Percentiles rank a stretch among this genome's conserved stretches.
Conservation (phyloP, 2,113 vertebrate genomes). For the Microtus pennsylvanicus region DNA sequence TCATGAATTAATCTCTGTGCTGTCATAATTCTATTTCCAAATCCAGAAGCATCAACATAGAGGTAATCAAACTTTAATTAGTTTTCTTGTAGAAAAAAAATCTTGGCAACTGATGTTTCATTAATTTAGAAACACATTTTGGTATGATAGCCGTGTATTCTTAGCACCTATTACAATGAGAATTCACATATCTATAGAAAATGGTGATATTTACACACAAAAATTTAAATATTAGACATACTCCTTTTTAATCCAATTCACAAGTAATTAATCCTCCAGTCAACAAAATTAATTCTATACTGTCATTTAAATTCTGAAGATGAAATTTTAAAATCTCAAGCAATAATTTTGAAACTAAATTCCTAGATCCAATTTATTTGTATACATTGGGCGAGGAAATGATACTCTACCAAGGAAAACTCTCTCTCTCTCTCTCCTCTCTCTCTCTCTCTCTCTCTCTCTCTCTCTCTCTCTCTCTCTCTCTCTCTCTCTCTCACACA, state of each 20-base stretch:
- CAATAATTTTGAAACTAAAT: background rate
- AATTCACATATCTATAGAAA: background rate
- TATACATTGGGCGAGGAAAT: background rate
- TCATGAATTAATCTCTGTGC: background rate
- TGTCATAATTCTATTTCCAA: slow-evolving; percentile 50
- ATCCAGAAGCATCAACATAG: slow-evolving; percentile 1
- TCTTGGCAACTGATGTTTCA: slow-evolving; percentile 6
- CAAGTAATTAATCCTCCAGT: background rate
- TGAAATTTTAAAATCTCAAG: background rate
- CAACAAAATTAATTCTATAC: background rate
- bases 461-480: no score
- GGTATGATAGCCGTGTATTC: background rate
- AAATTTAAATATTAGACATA: background rate
- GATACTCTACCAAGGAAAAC: background rate
- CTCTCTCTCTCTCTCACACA: no score
- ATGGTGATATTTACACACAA: background rate
- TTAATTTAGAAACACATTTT: background rate
- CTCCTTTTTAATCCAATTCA: background rate
- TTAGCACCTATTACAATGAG: background rate
- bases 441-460: no score
- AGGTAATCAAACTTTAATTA: slow-evolving; percentile 70
- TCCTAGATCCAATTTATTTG: background rate
- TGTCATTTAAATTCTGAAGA: background rate
- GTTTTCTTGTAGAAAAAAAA: slow-evolving; percentile 33
- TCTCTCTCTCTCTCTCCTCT: no score